These are phyloP conservation scores for Sebastes miniatus DNA, from an alignment of 2,797 vertebrate species.

Conservation along the genomic window DNA sequence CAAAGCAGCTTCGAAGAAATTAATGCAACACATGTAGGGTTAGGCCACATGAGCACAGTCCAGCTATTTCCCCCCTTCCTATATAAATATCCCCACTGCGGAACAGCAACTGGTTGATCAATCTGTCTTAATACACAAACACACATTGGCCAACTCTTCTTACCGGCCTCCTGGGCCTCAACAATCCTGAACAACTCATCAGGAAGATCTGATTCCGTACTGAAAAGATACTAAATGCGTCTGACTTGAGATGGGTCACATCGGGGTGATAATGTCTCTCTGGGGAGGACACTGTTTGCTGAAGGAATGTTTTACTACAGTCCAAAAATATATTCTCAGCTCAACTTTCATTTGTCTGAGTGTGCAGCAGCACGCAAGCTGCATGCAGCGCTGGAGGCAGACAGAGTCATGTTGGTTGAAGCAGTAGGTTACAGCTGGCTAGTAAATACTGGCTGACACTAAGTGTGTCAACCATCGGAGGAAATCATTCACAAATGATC, in stretches of 20 bases:
- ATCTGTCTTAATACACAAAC: slow-evolving; percentile 45
- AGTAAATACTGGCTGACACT: slow-evolving; percentile 54
- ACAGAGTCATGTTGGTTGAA: slow-evolving; percentile 46
- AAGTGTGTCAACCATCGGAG: slow-evolving; percentile 54
- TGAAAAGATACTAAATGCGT: slow-evolving; percentile 53
- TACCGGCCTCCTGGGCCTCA: slow-evolving; percentile 36
- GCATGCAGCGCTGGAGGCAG: slow-evolving; percentile 34
- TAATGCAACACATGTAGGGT: slow-evolving; percentile 62
- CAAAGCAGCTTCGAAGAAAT: slow-evolving; percentile 48
- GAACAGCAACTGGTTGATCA: slow-evolving; percentile 62
- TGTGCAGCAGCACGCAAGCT: slow-evolving; percentile 40
- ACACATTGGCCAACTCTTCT: slow-evolving; percentile 33
- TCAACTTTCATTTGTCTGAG: slow-evolving; percentile 67
- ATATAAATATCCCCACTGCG: slow-evolving; percentile 49
- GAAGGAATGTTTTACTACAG: slow-evolving; percentile 63
- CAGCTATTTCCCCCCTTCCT: slow-evolving; percentile 30
- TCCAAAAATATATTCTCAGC: slow-evolving; percentile 71
- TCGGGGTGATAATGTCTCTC: slow-evolving; percentile 52
- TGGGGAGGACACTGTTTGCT: slow-evolving; percentile 53
- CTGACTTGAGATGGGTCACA: slow-evolving; percentile 56
- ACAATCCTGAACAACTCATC: slow-evolving; percentile 50
- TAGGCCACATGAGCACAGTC: slow-evolving; percentile 27
- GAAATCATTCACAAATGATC: slow-evolving; percentile 57
- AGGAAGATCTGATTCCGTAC: slow-evolving; percentile 52
- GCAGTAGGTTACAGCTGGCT: slow-evolving; percentile 46